Percentiles rank a stretch among this genome's conserved stretches.
These are phyloP conservation scores for Cyphomyrus discorhynchus DNA, from an alignment of 2,113 vertebrate species.

Conservation along the genomic window DNA sequence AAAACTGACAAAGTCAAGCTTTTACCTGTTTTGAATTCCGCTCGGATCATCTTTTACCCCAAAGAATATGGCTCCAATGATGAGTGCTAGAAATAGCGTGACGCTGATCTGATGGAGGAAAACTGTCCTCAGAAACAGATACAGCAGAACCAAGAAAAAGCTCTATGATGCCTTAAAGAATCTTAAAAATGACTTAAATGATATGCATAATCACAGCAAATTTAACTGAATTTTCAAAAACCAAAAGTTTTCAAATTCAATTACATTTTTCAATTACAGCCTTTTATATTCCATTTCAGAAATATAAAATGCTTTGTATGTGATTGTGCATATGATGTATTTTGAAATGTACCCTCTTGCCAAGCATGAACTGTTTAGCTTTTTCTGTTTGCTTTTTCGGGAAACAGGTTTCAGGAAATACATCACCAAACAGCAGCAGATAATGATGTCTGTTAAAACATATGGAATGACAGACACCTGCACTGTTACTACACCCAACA, in stretches of 20 bases:
- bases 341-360: not conserved
- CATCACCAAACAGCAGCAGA: not conserved
- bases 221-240: not conserved
- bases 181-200: not conserved
- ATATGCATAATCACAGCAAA: not conserved
- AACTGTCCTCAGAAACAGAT: not conserved
- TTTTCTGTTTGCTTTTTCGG: not conserved
- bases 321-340: not conserved
- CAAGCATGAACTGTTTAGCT: not conserved
- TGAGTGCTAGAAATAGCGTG: conserved; percentile 65
- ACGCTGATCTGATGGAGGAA: conserved; percentile 58
- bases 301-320: not conserved
- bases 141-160: not conserved
- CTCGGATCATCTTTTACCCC: conserved; percentile 46
- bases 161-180: not conserved
- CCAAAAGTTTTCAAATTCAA: too few species aligned
- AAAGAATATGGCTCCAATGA: conserved; percentile 80
- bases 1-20: not conserved
- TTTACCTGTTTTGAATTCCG: conserved; percentile 84
- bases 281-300: too few species aligned
- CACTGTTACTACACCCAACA: not conserved
- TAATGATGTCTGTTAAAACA: not conserved
- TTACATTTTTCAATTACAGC: too few species aligned
- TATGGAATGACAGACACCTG: not conserved
- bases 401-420: conserved; percentile 9